Percentiles rank a stretch among this genome's conserved stretches.
phyloP scores from a whole-genome alignment of 2,797 vertebrate species.

The Pangasius djambal region DNA sequence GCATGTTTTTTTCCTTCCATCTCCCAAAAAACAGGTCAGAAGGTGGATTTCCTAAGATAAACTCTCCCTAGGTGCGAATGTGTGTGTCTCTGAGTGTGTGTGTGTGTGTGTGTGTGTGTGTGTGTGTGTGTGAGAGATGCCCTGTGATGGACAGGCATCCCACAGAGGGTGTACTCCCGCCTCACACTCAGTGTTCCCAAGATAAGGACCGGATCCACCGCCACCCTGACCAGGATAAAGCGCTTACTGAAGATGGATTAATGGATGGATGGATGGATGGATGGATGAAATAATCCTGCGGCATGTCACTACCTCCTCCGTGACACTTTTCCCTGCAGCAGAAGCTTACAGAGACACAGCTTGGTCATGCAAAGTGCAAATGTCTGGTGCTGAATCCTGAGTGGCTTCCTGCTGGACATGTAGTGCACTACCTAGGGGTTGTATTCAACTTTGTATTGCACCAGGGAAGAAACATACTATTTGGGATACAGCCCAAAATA shows the following conservation, averaged over 20 bases:
- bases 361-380: background rate
- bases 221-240: background rate
- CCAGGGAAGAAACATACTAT: background rate
- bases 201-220: background rate
- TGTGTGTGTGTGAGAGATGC: background rate
- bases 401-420: background rate
- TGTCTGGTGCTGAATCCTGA: background rate
- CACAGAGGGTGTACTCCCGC: background rate
- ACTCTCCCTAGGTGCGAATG: too few species aligned
- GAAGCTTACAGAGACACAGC: background rate
- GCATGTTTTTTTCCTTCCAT: too few species aligned
- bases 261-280: background rate
- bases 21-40: too few species aligned
- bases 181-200: background rate
- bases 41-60: too few species aligned
- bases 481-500: background rate
- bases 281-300: background rate
- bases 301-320: background rate
- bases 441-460: background rate
- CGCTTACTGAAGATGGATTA: too few species aligned
- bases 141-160: background rate
- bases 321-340: background rate
- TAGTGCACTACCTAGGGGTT: background rate
- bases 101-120: too few species aligned
- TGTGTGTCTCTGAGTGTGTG: too few species aligned